These are phyloP conservation scores for Hemichromis elongatus DNA, from an alignment of 2,113 vertebrate genomes.

Conservation along the genomic window DNA sequence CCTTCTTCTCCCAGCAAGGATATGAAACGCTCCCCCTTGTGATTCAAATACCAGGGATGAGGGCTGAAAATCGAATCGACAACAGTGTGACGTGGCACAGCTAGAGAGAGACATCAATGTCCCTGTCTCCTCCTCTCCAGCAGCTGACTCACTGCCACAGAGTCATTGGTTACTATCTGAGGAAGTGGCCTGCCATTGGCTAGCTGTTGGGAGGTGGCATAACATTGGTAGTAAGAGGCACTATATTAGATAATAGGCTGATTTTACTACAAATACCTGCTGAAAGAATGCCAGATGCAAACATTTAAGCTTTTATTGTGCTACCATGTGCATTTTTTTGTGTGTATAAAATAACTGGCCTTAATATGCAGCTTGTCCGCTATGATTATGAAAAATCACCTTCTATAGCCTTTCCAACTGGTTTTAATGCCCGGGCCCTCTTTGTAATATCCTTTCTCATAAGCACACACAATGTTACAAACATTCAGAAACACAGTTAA, in stretches of 20 bases:
- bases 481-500: constrained; percentile 55
- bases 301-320: not conserved
- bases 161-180: constrained; percentile 52
- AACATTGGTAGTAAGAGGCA: constrained; percentile 2
- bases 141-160: constrained; percentile 46
- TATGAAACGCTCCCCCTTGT: constrained; percentile 83
- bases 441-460: constrained; percentile 42
- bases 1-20: constrained; percentile 82
- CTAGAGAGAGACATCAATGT: constrained; percentile 65
- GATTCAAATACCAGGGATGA: constrained; percentile 74
- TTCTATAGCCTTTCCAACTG: not conserved
- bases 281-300: not conserved
- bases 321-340: not conserved
- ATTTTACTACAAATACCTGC: not conserved
- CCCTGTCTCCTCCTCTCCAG: constrained; percentile 28
- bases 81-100: constrained; percentile 59
- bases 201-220: constrained; percentile 50
- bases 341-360: not conserved
- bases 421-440: constrained; percentile 30
- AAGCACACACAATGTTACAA: constrained; percentile 49
- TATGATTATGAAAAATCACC: not conserved
- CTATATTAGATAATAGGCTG: not conserved
- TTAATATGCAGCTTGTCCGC: not conserved
- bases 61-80: constrained; percentile 63
- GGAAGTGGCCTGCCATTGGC: constrained; percentile 58